Conservation (phyloP, 2,113 vertebrate genomes). For the Petrocephalus zakoni region DNA sequence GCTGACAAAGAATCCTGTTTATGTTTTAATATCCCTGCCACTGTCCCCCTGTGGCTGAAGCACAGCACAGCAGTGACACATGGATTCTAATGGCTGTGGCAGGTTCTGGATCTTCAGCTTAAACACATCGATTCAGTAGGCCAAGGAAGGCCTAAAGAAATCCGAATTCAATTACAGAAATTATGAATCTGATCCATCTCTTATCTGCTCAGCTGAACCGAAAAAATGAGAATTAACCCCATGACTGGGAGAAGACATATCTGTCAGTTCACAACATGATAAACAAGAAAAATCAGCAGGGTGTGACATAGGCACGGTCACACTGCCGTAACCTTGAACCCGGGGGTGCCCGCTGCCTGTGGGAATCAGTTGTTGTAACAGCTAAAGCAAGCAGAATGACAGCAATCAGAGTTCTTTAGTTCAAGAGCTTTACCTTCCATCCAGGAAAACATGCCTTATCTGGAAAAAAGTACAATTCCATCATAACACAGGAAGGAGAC, state of each 20-base stretch:
- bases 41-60: neutral
- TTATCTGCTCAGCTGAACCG: conserved; percentile 8
- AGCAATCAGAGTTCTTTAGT: neutral
- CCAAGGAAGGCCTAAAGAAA: neutral
- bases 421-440: neutral
- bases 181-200: neutral
- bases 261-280: neutral
- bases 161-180: conserved; percentile 1
- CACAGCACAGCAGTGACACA: neutral
- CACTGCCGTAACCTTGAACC: neutral
- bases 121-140: neutral
- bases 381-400: neutral
- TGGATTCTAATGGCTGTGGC: neutral
- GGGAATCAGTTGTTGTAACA: neutral
- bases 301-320: neutral
- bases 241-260: neutral
- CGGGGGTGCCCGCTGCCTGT: neutral
- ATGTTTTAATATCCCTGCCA: neutral
- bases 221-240: neutral
- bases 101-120: neutral
- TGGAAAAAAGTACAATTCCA: neutral
- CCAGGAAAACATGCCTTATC: neutral
- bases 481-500: neutral
- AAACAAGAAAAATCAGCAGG: neutral
- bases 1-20: neutral